Evolutionary conservation across 2,797 vertebrate species (phyloP).

Genomic region (Brachyalestes nurse): DNA sequence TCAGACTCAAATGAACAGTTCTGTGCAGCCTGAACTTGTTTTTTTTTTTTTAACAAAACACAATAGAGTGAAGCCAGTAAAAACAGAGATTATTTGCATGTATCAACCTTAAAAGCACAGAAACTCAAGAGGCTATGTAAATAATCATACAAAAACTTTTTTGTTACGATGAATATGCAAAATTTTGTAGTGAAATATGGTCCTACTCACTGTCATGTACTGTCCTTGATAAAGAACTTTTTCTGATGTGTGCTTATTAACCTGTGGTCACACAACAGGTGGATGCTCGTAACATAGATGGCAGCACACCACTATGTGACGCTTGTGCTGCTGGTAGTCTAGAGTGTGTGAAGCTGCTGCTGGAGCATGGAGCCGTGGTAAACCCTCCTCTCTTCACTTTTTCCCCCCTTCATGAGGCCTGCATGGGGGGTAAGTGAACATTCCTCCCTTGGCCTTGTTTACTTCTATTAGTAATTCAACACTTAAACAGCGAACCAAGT

Average conservation of each 20-base stretch:
- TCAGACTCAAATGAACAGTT: neutral
- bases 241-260: neutral
- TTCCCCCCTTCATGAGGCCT: constrained; percentile 91
- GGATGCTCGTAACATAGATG: constrained; percentile 88
- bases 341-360: constrained; percentile 84
- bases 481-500: neutral
- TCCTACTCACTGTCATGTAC: neutral
- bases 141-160: no score
- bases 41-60: neutral
- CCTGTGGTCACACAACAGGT: constrained; percentile 74
- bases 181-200: no score
- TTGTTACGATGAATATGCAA: no score
- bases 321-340: constrained; percentile 89
- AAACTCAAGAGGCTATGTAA: neutral
- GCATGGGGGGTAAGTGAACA: constrained; percentile 84
- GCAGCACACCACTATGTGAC: constrained; percentile 89
- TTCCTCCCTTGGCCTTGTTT: neutral
- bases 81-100: neutral
- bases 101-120: neutral
- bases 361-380: constrained; percentile 85
- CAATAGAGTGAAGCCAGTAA: neutral
- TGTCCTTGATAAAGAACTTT: constrained; percentile 7
- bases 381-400: constrained; percentile 89
- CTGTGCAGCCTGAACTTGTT: neutral
- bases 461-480: neutral